phyloP scores from a whole-genome alignment of 2,888 invertebrate species.

The Hirtodrosophila duncani region DNA sequence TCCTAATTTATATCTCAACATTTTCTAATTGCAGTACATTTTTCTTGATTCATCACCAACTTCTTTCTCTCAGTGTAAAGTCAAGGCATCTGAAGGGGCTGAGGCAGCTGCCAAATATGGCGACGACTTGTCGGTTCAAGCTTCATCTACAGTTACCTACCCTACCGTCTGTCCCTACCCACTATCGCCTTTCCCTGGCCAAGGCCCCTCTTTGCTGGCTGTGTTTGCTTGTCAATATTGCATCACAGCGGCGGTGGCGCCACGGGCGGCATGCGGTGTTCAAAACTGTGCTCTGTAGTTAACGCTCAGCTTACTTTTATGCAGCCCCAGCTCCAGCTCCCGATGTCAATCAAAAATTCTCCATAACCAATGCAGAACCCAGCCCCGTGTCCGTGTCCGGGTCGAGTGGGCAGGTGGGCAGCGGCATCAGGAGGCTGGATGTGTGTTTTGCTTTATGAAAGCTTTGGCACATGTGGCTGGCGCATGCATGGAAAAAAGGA shows the following conservation, averaged over 20 bases:
- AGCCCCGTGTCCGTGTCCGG: no score
- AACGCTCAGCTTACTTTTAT: conserved; percentile 25
- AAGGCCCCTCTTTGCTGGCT: not conserved
- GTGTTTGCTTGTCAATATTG: conserved; percentile 68
- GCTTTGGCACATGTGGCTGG: conserved; percentile 71
- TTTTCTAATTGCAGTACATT: no score
- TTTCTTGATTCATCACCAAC: conserved; percentile 4
- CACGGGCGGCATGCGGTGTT: conserved; percentile 55
- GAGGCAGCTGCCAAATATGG: conserved; percentile 6
- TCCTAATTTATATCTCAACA: no score
- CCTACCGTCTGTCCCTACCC: no score
- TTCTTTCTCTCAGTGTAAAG: no score
- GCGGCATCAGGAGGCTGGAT: conserved; percentile 1
- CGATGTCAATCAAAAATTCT: conserved; percentile 75
- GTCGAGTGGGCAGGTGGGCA: conserved; percentile 24
- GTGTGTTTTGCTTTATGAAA: conserved; percentile 61
- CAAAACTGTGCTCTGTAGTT: conserved; percentile 11
- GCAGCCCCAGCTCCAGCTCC: conserved; percentile 28
- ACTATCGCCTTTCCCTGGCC: no score
- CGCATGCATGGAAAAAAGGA: no score
- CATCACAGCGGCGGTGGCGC: conserved; percentile 63
- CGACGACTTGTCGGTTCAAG: no score
- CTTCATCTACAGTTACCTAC: no score
- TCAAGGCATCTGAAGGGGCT: conserved; percentile 4
- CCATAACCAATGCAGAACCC: conserved; percentile 65